Base-by-base conservation (phyloP, 92 coral and sea anemone genomes). In the Palythoa heliodiscus region DNA sequence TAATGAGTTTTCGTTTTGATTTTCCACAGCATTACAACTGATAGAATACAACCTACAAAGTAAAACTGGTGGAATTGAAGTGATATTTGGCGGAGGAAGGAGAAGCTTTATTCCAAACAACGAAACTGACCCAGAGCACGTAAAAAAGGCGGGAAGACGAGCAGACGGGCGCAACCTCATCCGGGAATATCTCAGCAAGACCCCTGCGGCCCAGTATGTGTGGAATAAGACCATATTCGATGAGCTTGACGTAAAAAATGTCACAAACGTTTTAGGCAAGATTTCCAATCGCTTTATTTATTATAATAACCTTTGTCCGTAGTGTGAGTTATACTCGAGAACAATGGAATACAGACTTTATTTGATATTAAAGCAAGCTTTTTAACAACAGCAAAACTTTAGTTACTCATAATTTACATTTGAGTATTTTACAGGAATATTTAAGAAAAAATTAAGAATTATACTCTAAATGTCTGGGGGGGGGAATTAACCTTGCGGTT, bases 201-300 rank as follows among this genome's bases (percentile, higher is more conserved):
- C 60, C 22, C 58, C 78, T 23, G 88, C 76, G 72, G 89, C 94
- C 7, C 82, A 87, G 71, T 89, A 87, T 58, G 92, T 93, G 78
- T 93, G 96, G 96, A 91, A 93, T 84, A 87, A 84, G 76, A 77
- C 86, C 25, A 78, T 55, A 47, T 88, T 93, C 64, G 90, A 93
- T 25, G 77, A 91, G 73, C 71, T 91, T 52, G 94, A 93, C 82
- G 83, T 74, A 53, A 76, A 82, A 20, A 89, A 88, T 25, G 93
- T 87, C 2, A 91, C 87, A n/a, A 91, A 82, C 76, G 92, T 93
- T 58, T 73, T 93, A 24, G 96, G 96, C 91, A 82, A n/a, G 92
- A n/a, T 16, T 20, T 22, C 38, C 12, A 69, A 11, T 11, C 7
- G 19, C 20, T 17, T 69, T 24, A 12, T 67, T 2, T 20, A 4